Conservation (phyloP, 2,797 vertebrate species). For the Sebastes baramenuke region DNA sequence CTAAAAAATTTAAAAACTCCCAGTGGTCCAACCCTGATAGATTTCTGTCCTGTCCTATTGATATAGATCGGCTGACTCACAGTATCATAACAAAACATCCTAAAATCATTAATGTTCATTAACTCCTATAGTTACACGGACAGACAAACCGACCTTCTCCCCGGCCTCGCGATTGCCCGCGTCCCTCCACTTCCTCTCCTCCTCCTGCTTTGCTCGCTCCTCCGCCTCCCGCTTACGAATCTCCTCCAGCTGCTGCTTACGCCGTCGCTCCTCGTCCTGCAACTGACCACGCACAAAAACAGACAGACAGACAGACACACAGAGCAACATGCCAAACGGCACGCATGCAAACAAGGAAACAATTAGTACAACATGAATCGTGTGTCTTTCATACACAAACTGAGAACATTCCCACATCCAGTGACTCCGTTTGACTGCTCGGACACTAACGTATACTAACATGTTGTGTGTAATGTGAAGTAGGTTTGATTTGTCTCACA, state of each 20-base stretch:
- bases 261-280: conserved; percentile 96
- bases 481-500: conserved; percentile 33
- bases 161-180: conserved; percentile 89
- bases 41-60: neutral
- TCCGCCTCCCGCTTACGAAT: conserved; percentile 94
- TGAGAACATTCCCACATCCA: neutral
- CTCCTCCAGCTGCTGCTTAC: conserved; percentile 97
- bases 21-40: neutral
- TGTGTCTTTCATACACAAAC: neutral
- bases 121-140: neutral
- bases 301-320: neutral
- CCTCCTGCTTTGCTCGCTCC: conserved; percentile 91
- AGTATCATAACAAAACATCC: neutral
- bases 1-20: neutral
- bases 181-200: conserved; percentile 91
- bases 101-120: neutral
- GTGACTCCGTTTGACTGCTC: neutral
- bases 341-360: conserved; percentile 25
- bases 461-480: conserved; percentile 27
- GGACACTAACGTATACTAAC: conserved; percentile 17
- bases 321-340: conserved; percentile 21
- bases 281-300: conserved; percentile 79
- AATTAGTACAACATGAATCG: conserved; percentile 14
- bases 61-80: neutral
- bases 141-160: conserved; percentile 89